Conservation (phyloP, 2,888 invertebrate species). For the Diogma glabrata region DNA sequence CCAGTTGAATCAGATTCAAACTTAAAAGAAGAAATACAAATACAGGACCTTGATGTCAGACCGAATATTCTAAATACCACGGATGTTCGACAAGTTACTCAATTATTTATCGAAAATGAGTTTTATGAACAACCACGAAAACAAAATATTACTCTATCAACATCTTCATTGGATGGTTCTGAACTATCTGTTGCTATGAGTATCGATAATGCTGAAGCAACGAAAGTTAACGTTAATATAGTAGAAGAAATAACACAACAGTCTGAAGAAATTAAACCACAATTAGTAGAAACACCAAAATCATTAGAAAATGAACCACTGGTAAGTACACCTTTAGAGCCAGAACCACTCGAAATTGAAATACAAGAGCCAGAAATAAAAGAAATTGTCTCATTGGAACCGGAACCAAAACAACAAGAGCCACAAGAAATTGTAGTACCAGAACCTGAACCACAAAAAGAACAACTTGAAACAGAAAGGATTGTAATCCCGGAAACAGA, state of each 20-base stretch:
- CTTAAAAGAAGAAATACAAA: not conserved
- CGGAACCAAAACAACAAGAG: no score
- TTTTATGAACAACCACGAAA: slow-evolving; percentile 21
- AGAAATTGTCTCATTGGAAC: no score
- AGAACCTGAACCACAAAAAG: no score
- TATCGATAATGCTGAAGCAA: slow-evolving; percentile 20
- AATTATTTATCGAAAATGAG: slow-evolving; percentile 32
- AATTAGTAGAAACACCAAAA: no score
- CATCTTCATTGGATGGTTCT: slow-evolving; percentile 35
- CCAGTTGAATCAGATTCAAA: not conserved
- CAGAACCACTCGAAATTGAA: no score
- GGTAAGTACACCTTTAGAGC: no score
- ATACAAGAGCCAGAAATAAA: no score
- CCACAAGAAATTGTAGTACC: no score
- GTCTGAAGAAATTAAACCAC: no score
- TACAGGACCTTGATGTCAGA: not conserved
- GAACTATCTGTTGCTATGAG: slow-evolving; percentile 26
- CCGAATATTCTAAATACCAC: not conserved
- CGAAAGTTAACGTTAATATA: slow-evolving; percentile 32
- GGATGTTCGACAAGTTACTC: slow-evolving; percentile 19
- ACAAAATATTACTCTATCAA: slow-evolving; percentile 27
- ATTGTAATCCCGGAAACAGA: slow-evolving; percentile 22
- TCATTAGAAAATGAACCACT: no score
- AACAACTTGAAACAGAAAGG: no score
- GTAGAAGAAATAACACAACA: slow-evolving; percentile 22